These are phyloP conservation scores for Chelmon rostratus DNA, from an alignment of 2,797 vertebrate species.

Conservation along the genomic window DNA sequence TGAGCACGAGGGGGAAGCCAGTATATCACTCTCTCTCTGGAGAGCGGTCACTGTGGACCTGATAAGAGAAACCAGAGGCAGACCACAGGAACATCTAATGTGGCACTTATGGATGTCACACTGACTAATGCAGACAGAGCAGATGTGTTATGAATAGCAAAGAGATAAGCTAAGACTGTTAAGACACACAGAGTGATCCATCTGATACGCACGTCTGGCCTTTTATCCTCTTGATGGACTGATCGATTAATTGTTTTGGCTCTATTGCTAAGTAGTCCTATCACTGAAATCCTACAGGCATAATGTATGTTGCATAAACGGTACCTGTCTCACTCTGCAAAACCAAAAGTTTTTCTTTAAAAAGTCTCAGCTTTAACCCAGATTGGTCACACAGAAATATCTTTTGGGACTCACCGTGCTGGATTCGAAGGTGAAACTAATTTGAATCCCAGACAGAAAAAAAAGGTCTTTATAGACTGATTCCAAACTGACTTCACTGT, in stretches of 20 bases:
- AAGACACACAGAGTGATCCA: constrained; percentile 4
- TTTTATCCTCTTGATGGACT: not conserved
- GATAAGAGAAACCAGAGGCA: constrained; percentile 33
- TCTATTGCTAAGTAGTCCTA: not conserved
- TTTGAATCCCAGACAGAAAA: constrained; percentile 16
- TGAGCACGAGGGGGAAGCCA: not conserved
- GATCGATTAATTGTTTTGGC: not conserved
- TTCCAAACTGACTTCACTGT: constrained; percentile 7
- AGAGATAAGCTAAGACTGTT: not conserved
- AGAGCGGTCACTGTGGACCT: not conserved
- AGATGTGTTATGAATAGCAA: constrained; percentile 17
- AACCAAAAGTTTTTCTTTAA: not conserved
- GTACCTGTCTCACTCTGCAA: not conserved
- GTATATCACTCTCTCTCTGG: constrained; percentile 12
- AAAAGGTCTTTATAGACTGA: constrained; percentile 14
- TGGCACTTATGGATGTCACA: constrained; percentile 24
- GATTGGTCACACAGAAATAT: constrained; percentile 26
- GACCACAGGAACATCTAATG: constrained; percentile 34
- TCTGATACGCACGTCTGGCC: not conserved
- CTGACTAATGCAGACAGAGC: constrained; percentile 16
- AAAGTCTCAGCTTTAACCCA: constrained; percentile 21
- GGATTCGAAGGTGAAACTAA: constrained; percentile 31
- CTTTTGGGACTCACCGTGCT: constrained; percentile 19
- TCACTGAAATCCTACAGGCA: not conserved
- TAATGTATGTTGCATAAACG: not conserved